phyloP scores from a whole-genome alignment of 2,797 vertebrate genomes.

The Ceyx erithaca region DNA sequence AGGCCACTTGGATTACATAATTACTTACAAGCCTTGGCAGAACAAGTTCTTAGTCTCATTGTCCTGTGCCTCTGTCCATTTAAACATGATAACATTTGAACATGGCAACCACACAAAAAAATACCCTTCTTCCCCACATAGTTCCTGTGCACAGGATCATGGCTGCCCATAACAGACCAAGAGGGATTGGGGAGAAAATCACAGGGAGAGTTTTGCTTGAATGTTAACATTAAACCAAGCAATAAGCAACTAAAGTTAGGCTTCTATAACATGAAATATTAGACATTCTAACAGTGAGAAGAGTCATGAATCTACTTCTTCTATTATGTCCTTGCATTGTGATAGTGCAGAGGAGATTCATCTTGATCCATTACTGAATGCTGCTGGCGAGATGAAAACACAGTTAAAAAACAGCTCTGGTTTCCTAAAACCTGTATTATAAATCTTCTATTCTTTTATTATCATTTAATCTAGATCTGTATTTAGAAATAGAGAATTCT shows the following conservation, averaged over 20 bases:
- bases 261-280: background rate
- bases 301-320: background rate
- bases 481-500: background rate
- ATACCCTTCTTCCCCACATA: background rate
- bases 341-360: background rate
- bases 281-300: background rate
- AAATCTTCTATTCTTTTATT: background rate
- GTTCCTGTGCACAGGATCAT: background rate
- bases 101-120: background rate
- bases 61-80: background rate
- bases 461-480: background rate
- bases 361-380: background rate
- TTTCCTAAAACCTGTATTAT: background rate
- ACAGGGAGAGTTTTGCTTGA: background rate
- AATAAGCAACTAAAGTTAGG: background rate
- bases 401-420: background rate
- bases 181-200: background rate
- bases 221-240: background rate
- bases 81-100: background rate
- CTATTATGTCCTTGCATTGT: background rate
- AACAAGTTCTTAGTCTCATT: background rate
- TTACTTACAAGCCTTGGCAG: background rate
- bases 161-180: background rate
- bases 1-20: background rate
- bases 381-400: background rate